Base-by-base conservation (phyloP, 2,888 invertebrate species). In the Silvanus unidentatus region DNA sequence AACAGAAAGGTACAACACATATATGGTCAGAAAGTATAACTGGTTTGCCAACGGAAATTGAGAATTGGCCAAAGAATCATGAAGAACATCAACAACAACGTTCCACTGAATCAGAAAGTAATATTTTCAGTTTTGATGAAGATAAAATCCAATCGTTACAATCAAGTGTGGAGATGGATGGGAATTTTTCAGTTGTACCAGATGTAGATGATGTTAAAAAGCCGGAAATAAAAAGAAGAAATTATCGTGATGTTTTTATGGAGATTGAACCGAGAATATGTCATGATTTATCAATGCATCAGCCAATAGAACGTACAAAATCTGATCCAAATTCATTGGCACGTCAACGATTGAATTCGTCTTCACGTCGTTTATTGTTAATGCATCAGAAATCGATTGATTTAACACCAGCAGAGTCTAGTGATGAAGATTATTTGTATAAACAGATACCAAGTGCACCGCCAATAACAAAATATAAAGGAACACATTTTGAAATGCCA, bases 341-440 rank as follows among this genome's bases (percentile, higher is more conserved):
- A 0, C 76, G 88, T 44, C 83, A 84, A 48, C 77, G 86, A 11
- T 74, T 87, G 42, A 84, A 81, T 46, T 85, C 84, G 2, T 85
- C 79, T 62, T 82, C 83, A 2, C 78, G 88, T n/a, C 77, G 88
- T 12, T 83, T 88, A 69, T 80, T 88, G 16, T 67, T 89, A 15
- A 89, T 86, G 82, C 89, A 89, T 69, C 89, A 89, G 60, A 88
- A 89, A 64, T 88, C 88, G 0, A 88, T 89, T 47, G 89, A 89
- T 63, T 71, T 89, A 16, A 88, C 89, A 1, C 88, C 88, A 2
- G 88, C 88, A 0, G 89, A 88, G 69, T 88, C 88, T 0, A 88
- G 88, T 48, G 88, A 89, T 60, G 88, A 88, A 65, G 88, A 88
- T 67, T 85, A 84, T 59, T 79, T 85, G 13, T 85, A 84, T 60